Percentiles rank a stretch among this genome's conserved stretches.
Evolutionary conservation across 2,113 vertebrate genomes (phyloP).

Genomic region (Pseudorhombus dupliciocellatus): DNA sequence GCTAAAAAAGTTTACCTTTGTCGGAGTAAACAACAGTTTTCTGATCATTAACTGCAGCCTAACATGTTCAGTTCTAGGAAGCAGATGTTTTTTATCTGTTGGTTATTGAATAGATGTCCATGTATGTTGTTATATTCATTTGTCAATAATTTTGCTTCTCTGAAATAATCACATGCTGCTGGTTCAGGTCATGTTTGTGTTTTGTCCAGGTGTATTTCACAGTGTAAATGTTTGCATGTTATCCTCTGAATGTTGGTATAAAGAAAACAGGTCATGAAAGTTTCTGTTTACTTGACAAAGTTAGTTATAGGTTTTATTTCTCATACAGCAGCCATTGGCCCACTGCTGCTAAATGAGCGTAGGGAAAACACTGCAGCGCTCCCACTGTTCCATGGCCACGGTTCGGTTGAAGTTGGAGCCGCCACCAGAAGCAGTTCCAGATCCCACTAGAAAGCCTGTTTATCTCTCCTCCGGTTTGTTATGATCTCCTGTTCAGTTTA

Average conservation of each 20-base stretch:
- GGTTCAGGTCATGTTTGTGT: no score
- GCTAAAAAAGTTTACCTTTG: background rate
- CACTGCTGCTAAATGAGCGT: slow-evolving; percentile 23
- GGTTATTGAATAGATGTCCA: background rate
- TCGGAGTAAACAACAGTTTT: background rate
- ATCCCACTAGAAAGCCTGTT: slow-evolving; percentile 61
- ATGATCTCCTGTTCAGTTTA: slow-evolving; percentile 68
- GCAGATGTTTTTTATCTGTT: background rate
- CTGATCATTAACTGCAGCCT: no score
- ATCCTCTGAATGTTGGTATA: background rate
- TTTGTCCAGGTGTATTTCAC: no score
- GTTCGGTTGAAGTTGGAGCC: slow-evolving; percentile 35
- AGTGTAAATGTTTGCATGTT: no score
- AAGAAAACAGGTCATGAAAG: background rate
- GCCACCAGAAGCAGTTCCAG: slow-evolving; percentile 58
- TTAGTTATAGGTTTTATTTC: background rate
- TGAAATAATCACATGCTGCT: background rate
- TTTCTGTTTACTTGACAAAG: slow-evolving; percentile 25
- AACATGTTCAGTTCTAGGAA: no score
- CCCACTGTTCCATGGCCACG: slow-evolving; percentile 11
- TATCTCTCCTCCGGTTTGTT: slow-evolving; percentile 69
- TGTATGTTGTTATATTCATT: background rate
- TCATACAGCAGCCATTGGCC: slow-evolving; percentile 21
- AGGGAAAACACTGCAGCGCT: slow-evolving; percentile 23
- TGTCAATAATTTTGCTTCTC: background rate